phyloP scores from a whole-genome alignment of 2,888 invertebrate species.

The Unio pictorum region DNA sequence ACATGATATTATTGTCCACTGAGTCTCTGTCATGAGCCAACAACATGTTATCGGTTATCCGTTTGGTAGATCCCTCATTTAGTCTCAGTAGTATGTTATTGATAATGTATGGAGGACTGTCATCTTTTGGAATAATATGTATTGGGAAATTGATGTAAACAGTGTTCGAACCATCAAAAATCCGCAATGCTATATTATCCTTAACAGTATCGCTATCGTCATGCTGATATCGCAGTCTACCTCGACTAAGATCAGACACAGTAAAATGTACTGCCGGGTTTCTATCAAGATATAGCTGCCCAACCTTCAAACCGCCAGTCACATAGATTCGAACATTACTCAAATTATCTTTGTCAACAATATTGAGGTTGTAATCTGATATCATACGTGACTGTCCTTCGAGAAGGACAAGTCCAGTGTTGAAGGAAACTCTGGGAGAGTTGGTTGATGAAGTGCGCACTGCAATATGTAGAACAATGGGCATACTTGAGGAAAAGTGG shows the following conservation, averaged over 20 bases:
- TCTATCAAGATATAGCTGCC: conserved; percentile 61
- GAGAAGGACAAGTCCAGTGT: conserved; percentile 63
- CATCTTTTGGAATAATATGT: conserved; percentile 68
- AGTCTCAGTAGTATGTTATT: conserved; percentile 66
- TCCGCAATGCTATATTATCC: conserved; percentile 65
- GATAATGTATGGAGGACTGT: conserved; percentile 66
- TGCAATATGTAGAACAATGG: conserved; percentile 67
- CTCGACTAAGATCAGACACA: conserved; percentile 56
- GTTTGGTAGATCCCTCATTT: conserved; percentile 63
- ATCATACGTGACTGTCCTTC: conserved; percentile 69
- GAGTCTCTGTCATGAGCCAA: conserved; percentile 68
- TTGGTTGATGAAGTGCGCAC: conserved; percentile 63
- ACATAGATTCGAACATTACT: conserved; percentile 62
- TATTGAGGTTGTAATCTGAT: conserved; percentile 54
- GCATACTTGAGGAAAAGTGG: conserved; percentile 65
- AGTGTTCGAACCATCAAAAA: conserved; percentile 65
- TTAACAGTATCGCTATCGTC: conserved; percentile 64
- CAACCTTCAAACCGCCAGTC: conserved; percentile 66
- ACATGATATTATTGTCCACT: conserved; percentile 63
- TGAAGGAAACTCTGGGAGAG: conserved; percentile 64
- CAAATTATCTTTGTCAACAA: conserved; percentile 69
- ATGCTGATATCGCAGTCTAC: conserved; percentile 63
- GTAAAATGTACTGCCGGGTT: conserved; percentile 60
- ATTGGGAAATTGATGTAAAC: conserved; percentile 66
- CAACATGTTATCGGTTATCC: conserved; percentile 57